Evolutionary conservation across 2,888 invertebrate species (phyloP).

Genomic region (Apocheima hispidaria): DNA sequence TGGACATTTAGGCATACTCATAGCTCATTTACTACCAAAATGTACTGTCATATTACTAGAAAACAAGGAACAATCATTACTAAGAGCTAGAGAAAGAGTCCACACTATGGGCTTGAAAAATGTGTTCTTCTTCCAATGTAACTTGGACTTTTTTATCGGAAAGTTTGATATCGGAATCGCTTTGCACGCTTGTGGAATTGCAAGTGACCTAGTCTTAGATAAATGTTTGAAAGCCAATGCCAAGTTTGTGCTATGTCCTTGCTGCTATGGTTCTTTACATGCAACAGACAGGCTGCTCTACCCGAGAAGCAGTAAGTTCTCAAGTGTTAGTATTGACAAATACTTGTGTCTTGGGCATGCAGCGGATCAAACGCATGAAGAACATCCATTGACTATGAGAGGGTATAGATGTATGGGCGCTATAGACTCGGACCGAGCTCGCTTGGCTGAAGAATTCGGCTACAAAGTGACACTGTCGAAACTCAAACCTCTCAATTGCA

Average conservation of each 20-base stretch:
- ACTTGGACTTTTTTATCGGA: conserved; percentile 95
- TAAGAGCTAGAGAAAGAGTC: conserved; percentile 90
- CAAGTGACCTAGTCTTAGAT: conserved; percentile 96
- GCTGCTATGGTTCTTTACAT: conserved; percentile 96
- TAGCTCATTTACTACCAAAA: conserved; percentile 92
- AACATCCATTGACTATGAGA: conserved; percentile 89
- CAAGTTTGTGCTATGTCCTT: conserved; percentile 95
- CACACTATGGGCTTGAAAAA: conserved; percentile 89
- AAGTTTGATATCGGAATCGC: conserved; percentile 94
- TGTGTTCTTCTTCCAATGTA: conserved; percentile 93
- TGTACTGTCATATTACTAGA: conserved; percentile 94
- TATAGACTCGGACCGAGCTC: conserved; percentile 94
- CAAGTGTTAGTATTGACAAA: conserved; percentile 82
- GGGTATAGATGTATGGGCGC: conserved; percentile 95
- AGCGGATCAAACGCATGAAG: conserved; percentile 96
- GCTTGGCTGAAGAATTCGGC: conserved; percentile 90
- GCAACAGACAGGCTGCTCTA: conserved; percentile 92
- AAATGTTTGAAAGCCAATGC: conserved; percentile 92
- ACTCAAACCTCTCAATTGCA: conserved; percentile 92
- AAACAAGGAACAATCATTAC: conserved; percentile 95
- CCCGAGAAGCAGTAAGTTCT: conserved; percentile 91
- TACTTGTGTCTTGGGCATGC: conserved; percentile 95
- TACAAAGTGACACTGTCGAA: conserved; percentile 92
- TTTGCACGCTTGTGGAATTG: conserved; percentile 97
- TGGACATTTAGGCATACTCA: conserved; percentile 95